Conservation (phyloP, 2,113 vertebrate genomes). For the Prionailurus bengalensis region DNA sequence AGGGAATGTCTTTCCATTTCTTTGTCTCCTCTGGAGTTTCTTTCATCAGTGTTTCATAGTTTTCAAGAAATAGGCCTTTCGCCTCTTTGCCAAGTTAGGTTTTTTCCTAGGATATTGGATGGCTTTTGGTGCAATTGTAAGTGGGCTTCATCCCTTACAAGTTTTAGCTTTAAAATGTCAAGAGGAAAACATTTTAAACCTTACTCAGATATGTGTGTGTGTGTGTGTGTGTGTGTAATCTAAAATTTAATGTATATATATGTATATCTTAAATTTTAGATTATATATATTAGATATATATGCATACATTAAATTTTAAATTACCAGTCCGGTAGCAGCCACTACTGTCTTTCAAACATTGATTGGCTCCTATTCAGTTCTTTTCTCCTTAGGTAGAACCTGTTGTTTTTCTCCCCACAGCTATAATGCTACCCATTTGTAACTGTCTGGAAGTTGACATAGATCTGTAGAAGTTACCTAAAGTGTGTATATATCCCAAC, state of each 20-base stretch:
- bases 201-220: constrained; percentile 20
- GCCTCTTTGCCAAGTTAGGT: neutral
- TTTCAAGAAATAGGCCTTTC: neutral
- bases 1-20: neutral
- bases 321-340: neutral
- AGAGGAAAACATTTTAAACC: constrained; percentile 66
- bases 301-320: neutral
- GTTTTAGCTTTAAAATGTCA: constrained; percentile 75
- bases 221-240: no score
- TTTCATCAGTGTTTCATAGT: neutral
- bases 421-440: neutral
- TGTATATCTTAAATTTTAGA: neutral
- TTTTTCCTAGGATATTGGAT: neutral
- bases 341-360: neutral
- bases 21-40: neutral
- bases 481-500: neutral
- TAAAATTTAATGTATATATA: no score
- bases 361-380: neutral
- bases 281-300: neutral
- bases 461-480: constrained; percentile 42
- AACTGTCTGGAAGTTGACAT: neutral
- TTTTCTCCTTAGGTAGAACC: neutral
- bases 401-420: neutral
- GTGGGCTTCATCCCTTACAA: neutral
- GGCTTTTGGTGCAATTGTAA: neutral